Evolutionary conservation across 2,113 vertebrate genomes (phyloP), one percentile per base, ranked within the genome.

Genomic region (Euleptes europaea): DNA sequence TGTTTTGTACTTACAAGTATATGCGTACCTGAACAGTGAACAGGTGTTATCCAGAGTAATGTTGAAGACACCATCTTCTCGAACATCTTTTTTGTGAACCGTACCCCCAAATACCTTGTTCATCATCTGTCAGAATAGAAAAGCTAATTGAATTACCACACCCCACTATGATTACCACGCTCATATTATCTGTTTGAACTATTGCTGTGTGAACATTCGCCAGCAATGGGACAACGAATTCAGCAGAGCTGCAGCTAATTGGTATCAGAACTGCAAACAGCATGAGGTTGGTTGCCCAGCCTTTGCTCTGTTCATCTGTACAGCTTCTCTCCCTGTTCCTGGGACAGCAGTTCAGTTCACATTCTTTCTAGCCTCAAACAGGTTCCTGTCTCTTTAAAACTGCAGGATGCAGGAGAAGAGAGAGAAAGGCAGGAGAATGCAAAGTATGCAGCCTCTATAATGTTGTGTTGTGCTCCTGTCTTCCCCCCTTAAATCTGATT

Each of bases 51-150:
- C 98, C 93, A 99, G 92, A 33, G 94, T 97, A 38, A 99, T 96
- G 91, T 80, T 98, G 96, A 99, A 99, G 82, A 98, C 98, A 1
- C 99, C 99, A 31, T 99, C 98, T 94, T 99, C 99, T 94, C 99
- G 92, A 1, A 99, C 97, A 82, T 95, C 98, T 92, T 99, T 99
- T 94, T 97, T 99, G 96, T 99, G 98, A 57, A 99, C 99, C 0
- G 98, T 98, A 2, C 99, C 99, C 38, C 98, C 98, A 95, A 99
- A 99, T 7, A 99, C 99, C 90, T 99, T 99, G 93, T 99, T 99
- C 98, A 99, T 98, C 98, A 99, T 99, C 99, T 99, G 94, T 80
- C 83, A 84, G 83, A 89, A 88, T 42, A 93, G 15, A 86, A 86
- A 83, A 0, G 63, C 1, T 23, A 44, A 0, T 63, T 67, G 74